Base-by-base conservation (phyloP, 2,113 vertebrate species). In the Noturus placidus region DNA sequence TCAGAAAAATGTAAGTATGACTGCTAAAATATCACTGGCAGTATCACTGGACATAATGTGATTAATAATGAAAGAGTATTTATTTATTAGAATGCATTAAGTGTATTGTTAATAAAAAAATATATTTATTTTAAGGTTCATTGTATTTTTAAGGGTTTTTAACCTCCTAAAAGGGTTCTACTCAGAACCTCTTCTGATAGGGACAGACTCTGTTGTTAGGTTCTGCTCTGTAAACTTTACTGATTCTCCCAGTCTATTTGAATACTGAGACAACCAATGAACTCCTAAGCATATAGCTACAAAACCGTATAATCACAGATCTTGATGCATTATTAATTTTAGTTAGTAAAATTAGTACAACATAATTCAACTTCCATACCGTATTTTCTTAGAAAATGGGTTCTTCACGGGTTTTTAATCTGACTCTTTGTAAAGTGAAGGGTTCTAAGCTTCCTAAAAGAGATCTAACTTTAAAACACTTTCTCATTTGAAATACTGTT, bases 321-420 rank as follows among this genome's bases (percentile, higher is more conserved):
- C 38, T 50, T n/a, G 81, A 67, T 85, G 77, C 38, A 76, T 80
- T 89, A 81, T 63, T 52, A 84, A 65, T 54, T 79, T 52, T 35
- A 67, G 56, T 65, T 61, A 46, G 42, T 46, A 46, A 46, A 46
- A 46, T 46, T 5, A 46, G 56, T 42, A 30, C 78, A 52, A 30
- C 15, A 50, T 6, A 20, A 14, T 52, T 52, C 5, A 79, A 42
- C 38, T n/a, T 65, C 27, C 63, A 46, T 46, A 30, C 15, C 33
- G 15, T 42, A 78, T 56, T 80, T 33, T 9, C 52, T 76, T 13
- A 35, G n/a, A 56, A 33, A 80, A 57, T 1, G n/a, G 17, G 15
- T 30, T 17, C n/a, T 54, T 79, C 22, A 56, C 33, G 19, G 3
- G 52, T 22, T 56, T 15, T 78, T 78, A n/a, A 78, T 54, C 9